Base-by-base conservation (phyloP, 2,888 invertebrate species). In the Polydrusus cervinus region DNA sequence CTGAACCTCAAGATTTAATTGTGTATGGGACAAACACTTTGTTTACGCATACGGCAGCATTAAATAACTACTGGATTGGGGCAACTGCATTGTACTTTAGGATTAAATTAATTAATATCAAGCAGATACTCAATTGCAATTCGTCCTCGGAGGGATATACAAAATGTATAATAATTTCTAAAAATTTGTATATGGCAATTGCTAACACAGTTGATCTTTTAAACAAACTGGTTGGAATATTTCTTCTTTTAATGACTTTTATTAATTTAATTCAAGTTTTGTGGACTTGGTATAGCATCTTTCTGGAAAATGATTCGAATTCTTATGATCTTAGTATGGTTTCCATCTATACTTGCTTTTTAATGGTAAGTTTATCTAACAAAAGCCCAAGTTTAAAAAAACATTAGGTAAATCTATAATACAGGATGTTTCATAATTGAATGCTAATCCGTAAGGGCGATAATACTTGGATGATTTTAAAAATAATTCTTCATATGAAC, bases 51-150 rank as follows among this genome's bases (percentile, higher is more conserved):
- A 13, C 5, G n/a, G 43, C 43, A 9, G 43, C 43, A 1, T 43
- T 43, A 43, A n/a, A 45, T 43, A 53, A 34, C 14, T 68, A 40
- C 30, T 68, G 51, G 40, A 51, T 53, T 14, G 14, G 68, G n/a
- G 16, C 55, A 18, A 55, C 51, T 25, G 55, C 57, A n/a, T n/a
- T 64, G 45, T 57, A 65, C 55, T 64, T 65, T n/a, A 53, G 55
- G 18, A 34, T 25, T 10, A 64, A 45, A 16, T 53, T 45, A 3
- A 7, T 16, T 25, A 8, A 55, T 25, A 65, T 71, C 10, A 40
- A 40, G 1, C 6, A 64, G 25, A 25, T 43, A 25, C 43, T 71
- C 6, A 8, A 34, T 3, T 3, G 40, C 10, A 53, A 43, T 43
- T 45, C 14, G 0, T 7, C 43, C 16, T 20, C 43, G 2, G 2